A percentile compares a stretch with the other conserved stretches of the same genome.
phyloP scores from a whole-genome alignment of 2,113 vertebrate genomes.

The Chlamydotis undulata region DNA sequence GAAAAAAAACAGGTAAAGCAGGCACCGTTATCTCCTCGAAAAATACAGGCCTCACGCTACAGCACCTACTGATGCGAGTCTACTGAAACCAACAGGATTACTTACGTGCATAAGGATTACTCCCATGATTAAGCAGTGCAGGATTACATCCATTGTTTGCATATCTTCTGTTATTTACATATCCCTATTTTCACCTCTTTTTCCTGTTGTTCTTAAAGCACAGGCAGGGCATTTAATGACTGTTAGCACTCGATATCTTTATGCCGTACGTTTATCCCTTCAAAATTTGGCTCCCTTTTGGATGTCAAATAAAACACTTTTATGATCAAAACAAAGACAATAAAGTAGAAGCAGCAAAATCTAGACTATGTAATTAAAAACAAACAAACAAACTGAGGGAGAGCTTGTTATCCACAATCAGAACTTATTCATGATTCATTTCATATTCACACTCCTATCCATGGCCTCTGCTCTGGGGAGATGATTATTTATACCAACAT shows the following conservation, averaged over 20 bases:
- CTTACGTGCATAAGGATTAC: background rate
- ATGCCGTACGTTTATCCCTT: background rate
- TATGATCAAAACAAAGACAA: constrained; percentile 1
- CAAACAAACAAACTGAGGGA: background rate
- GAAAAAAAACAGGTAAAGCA: background rate
- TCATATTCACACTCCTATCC: background rate
- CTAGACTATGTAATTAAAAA: background rate
- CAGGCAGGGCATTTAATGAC: background rate
- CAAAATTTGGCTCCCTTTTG: background rate
- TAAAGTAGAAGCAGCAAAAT: background rate
- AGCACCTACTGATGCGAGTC: background rate
- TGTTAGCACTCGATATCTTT: background rate
- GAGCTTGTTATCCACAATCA: constrained; percentile 3
- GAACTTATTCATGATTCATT: background rate
- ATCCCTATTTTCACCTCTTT: background rate
- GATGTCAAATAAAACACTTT: background rate
- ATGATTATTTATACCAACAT: background rate
- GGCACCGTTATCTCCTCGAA: constrained; percentile 1
- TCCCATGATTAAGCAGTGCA: constrained; percentile 17
- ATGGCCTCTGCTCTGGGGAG: background rate
- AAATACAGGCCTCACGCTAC: background rate
- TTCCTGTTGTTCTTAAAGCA: background rate
- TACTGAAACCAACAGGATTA: background rate
- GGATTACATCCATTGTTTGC: constrained; percentile 37
- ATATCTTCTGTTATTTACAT: background rate